Evolutionary conservation across 2,797 vertebrate species (phyloP).

Genomic region (Chelidonichthys spinosus): DNA sequence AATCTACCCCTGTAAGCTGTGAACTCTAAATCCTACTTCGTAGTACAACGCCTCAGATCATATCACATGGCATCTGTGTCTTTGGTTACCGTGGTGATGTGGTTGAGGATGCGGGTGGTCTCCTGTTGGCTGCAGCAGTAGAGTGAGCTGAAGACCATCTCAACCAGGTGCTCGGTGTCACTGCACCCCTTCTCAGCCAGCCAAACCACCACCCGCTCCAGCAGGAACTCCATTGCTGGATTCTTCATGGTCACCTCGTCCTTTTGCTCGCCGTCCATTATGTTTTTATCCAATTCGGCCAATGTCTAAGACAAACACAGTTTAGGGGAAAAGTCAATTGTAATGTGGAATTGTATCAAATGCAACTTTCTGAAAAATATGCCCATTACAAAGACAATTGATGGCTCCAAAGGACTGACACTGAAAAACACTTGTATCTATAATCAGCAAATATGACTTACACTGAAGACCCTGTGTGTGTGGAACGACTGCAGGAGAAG

Average conservation of each 20-base stretch:
- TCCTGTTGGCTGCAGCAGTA: constrained; percentile 87
- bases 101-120: constrained; percentile 88
- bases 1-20: background rate
- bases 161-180: constrained; percentile 89
- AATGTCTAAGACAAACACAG: constrained; percentile 77
- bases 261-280: constrained; percentile 30
- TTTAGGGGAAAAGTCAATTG: background rate
- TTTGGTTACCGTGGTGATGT: constrained; percentile 82
- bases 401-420: background rate
- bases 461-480: constrained; percentile 87
- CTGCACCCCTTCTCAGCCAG: constrained; percentile 85
- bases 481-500: constrained; percentile 90
- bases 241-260: constrained; percentile 68
- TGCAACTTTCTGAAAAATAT: constrained; percentile 2
- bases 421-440: background rate
- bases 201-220: constrained; percentile 89
- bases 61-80: background rate
- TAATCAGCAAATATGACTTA: constrained; percentile 54
- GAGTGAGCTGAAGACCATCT: constrained; percentile 94
- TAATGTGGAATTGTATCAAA: background rate
- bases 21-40: background rate
- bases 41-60: too few species aligned
- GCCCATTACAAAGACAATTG: background rate
- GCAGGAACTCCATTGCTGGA: constrained; percentile 89
- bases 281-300: constrained; percentile 73